These are phyloP conservation scores for Ischnus inquisitorius DNA, from an alignment of 2,888 invertebrate species.

Conservation along the genomic window DNA sequence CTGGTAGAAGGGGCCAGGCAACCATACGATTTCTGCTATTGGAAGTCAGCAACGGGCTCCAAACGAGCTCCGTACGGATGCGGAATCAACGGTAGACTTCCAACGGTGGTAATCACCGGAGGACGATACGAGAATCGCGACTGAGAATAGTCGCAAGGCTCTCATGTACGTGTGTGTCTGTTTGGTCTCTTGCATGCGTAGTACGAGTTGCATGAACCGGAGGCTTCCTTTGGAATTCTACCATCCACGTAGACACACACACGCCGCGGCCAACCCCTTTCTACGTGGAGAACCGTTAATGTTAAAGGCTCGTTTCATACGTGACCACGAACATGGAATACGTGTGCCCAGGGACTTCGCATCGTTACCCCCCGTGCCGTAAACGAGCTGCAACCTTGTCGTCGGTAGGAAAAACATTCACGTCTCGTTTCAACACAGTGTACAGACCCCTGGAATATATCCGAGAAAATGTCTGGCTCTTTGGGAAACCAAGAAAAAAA, in stretches of 20 bases:
- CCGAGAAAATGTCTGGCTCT: conserved; percentile 9
- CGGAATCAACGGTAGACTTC: conserved; percentile 42
- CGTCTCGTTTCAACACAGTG: conserved; percentile 34
- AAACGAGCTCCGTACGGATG: conserved; percentile 44
- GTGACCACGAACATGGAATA: conserved; percentile 60
- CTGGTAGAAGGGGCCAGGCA: conserved; percentile 21
- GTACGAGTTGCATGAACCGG: conserved; percentile 24
- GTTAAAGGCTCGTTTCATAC: conserved; percentile 52
- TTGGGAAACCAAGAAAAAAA: not conserved
- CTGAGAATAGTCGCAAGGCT: conserved; percentile 29
- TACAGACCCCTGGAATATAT: conserved; percentile 6
- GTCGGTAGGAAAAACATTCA: conserved; percentile 39
- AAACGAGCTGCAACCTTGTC: conserved; percentile 25
- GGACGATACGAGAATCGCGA: conserved; percentile 55
- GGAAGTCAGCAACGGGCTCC: conserved; percentile 55
- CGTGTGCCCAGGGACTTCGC: conserved; percentile 37
- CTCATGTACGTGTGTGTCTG: conserved; percentile 10
- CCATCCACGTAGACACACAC: not conserved
- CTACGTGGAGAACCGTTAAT: conserved; percentile 41
- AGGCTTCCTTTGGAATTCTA: conserved; percentile 39
- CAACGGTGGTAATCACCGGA: conserved; percentile 61
- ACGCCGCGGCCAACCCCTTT: conserved; percentile 13
- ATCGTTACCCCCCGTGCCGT: conserved; percentile 4
- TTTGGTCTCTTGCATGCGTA: conserved; percentile 22
- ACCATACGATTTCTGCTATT: conserved; percentile 30